A percentile compares a stretch with the other conserved stretches of the same genome.
phyloP scores from a whole-genome alignment of 2,888 invertebrate species.

The Cordilura impudica region DNA sequence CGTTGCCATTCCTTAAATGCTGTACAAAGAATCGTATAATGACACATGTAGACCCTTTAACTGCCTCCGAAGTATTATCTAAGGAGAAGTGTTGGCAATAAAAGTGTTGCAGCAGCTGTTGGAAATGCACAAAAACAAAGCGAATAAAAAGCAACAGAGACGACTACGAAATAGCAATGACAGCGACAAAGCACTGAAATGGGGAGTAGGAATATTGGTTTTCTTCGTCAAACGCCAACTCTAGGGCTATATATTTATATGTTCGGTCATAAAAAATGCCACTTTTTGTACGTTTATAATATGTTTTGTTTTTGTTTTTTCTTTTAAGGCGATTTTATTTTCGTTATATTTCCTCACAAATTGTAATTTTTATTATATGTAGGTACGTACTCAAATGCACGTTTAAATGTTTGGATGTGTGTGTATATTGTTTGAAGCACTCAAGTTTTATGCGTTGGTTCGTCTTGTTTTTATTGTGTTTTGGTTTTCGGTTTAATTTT shows the following conservation, averaged over 20 bases:
- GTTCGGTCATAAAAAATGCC: conserved; percentile 35
- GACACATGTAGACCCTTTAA: conserved; percentile 33
- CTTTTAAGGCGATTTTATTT: conserved; percentile 46
- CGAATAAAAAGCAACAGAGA: too few relatives aligned
- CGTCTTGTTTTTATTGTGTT: conserved; percentile 16
- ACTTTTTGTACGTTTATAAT: conserved; percentile 44
- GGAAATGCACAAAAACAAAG: conserved; percentile 27
- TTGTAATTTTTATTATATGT: conserved; percentile 52
- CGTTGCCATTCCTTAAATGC: not conserved
- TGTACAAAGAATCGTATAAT: conserved; percentile 26
- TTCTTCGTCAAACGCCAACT: conserved; percentile 30
- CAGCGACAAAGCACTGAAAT: not conserved
- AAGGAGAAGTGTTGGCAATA: conserved; percentile 28
- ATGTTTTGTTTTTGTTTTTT: too few relatives aligned
- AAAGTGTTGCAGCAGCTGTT: conserved; percentile 40
- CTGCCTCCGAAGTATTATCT: not conserved
- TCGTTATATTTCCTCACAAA: conserved; percentile 52
- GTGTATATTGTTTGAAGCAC: conserved; percentile 4
- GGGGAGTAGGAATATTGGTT: conserved; percentile 16
- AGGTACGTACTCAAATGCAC: not conserved
- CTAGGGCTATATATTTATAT: not conserved
- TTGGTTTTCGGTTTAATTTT: conserved; percentile 16
- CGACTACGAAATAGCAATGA: not conserved
- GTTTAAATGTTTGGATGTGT: conserved; percentile 14
- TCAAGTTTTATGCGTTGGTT: conserved; percentile 50